Evolutionary conservation across 2,888 invertebrate species (phyloP), one percentile per base, ranked within the genome.

Genomic region (Apoda limacodes): DNA sequence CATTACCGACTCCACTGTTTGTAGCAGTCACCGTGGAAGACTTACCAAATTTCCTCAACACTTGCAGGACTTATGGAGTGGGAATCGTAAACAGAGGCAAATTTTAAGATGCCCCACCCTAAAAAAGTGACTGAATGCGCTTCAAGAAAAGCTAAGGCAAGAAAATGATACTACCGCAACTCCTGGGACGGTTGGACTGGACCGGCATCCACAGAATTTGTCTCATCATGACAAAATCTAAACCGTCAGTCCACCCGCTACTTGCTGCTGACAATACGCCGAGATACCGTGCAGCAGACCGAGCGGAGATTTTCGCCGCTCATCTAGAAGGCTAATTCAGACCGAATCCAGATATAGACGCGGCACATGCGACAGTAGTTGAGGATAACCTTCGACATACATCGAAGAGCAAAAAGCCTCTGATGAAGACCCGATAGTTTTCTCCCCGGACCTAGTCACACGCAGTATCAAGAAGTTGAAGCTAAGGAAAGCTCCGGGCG

Each of bases 401-500:
- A 11, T 24, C 1, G 9, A 13, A 1, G 6, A 9, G 7, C 28
- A 28, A 12, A 22, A 25, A 15, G 9, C 31, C 7, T 11, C 31
- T 2, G 20, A 33, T 5, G 25, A 27, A 3, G 25, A 30, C 19
- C 30, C 34, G 4, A 11, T 30, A 3, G 20, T 28, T 17, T 29
- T 37, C 15, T 30, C 32, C 5, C 37, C 37, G 5, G 32, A 19
- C n/a, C 26, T 29, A 11, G 23, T 35, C 4, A n/a, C 3, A 14
- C 22, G 20, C 1, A 9, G n/a, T 6, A 15, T 25, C 5, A 5
- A 7, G 2, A 29, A 27, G 2, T 9, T 21, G 4, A 28, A 28
- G 10, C 21, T 11, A 9, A 15, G 21, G 7, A 44, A 40, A 14
- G 37, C 40, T 9, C 38, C 45, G 3, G 41, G 40, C 3, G n/a